Evolutionary conservation across 1,140 invertebrate genomes (phyloP).

Genomic region (Drosophila parvula): DNA sequence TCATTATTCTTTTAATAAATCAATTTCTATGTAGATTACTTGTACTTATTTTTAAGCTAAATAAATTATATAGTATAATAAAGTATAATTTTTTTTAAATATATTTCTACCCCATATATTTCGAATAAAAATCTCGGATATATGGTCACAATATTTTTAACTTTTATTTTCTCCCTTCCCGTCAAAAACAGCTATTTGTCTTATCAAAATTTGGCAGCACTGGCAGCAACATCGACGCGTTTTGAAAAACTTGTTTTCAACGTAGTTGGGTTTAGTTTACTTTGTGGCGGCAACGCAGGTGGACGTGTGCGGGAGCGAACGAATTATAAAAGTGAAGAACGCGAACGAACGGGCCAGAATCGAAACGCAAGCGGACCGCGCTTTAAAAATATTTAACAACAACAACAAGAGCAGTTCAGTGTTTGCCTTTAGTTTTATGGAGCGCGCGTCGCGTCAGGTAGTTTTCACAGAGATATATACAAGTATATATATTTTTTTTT

Average conservation of each 20-base stretch:
- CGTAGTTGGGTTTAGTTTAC: slow-evolving; percentile 79
- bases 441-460: slow-evolving; percentile 73
- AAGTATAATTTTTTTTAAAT: too few relatives aligned
- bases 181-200: too few relatives aligned
- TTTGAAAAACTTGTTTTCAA: slow-evolving; percentile 77
- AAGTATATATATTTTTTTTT: slow-evolving; percentile 34
- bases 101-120: too few relatives aligned
- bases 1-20: too few relatives aligned
- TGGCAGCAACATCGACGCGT: slow-evolving; percentile 30
- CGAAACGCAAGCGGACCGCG: slow-evolving; percentile 63
- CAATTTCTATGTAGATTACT: too few relatives aligned
- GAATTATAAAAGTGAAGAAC: slow-evolving; percentile 17
- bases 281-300: slow-evolving; percentile 75
- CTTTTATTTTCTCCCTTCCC: too few relatives aligned
- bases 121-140: too few relatives aligned
- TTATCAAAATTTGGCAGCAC: too few relatives aligned
- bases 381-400: slow-evolving; percentile 52
- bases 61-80: too few relatives aligned
- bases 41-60: too few relatives aligned
- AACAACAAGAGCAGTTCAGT: slow-evolving; percentile 45
- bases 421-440: slow-evolving; percentile 75
- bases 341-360: slow-evolving; percentile 59
- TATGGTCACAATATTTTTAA: too few relatives aligned
- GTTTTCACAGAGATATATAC: slow-evolving; percentile 54
- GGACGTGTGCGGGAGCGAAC: slow-evolving; percentile 62